phyloP scores from a whole-genome alignment of 2,888 invertebrate species.

The Gastracanthus pulcherrimus region DNA sequence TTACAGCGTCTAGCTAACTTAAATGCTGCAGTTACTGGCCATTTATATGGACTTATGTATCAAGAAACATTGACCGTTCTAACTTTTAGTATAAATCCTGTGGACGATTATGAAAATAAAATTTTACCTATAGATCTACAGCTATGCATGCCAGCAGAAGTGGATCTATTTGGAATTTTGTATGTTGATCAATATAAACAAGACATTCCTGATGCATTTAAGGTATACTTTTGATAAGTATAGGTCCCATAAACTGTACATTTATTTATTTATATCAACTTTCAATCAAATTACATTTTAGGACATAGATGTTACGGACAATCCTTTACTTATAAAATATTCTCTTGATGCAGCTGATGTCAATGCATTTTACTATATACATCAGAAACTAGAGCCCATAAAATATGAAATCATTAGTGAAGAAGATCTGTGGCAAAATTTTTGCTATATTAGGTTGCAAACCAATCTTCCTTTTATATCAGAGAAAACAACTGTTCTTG shows the following conservation, averaged over 20 bases:
- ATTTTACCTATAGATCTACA: conserved; percentile 79
- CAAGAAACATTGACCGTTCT: conserved; percentile 85
- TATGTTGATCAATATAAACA: conserved; percentile 82
- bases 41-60: conserved; percentile 87
- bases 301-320: conserved; percentile 89
- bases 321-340: conserved; percentile 84
- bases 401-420: conserved; percentile 82
- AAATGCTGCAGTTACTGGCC: conserved; percentile 83
- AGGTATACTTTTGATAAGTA: conserved; percentile 77
- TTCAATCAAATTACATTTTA: conserved; percentile 62
- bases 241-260: conserved; percentile 17
- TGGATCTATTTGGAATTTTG: conserved; percentile 88
- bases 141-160: conserved; percentile 86
- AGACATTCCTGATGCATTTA: conserved; percentile 81
- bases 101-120: conserved; percentile 79
- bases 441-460: conserved; percentile 84
- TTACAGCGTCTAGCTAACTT: conserved; percentile 84
- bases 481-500: conserved; percentile 80
- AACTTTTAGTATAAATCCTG: conserved; percentile 83
- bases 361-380: conserved; percentile 84
- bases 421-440: conserved; percentile 84
- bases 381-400: conserved; percentile 85
- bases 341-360: conserved; percentile 80
- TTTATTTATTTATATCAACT: not conserved
- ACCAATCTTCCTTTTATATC: conserved; percentile 83